Percentiles rank a stretch among this genome's conserved stretches.
These are phyloP conservation scores for Indri indri DNA, from an alignment of 2,113 vertebrate species.

Conservation along the genomic window DNA sequence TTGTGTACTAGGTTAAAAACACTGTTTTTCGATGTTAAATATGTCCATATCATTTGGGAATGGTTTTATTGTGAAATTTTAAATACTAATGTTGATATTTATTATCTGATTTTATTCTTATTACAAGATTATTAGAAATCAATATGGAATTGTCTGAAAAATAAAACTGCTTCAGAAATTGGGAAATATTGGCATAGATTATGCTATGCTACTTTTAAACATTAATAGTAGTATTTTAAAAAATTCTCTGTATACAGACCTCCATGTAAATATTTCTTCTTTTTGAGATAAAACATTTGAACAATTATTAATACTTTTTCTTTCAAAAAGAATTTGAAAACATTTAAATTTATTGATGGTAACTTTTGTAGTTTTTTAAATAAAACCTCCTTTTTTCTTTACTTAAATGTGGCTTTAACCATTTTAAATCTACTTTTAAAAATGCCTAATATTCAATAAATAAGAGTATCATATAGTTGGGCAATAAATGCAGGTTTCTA, in stretches of 20 bases:
- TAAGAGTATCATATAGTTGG: background rate
- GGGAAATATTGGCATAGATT: background rate
- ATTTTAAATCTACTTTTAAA: constrained; percentile 1
- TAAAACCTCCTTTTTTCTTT: background rate
- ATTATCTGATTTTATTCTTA: constrained; percentile 20
- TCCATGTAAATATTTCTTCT: background rate
- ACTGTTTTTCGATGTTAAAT: constrained; percentile 20
- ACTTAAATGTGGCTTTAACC: background rate
- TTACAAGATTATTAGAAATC: constrained; percentile 14
- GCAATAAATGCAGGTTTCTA: background rate
- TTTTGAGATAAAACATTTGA: constrained; percentile 13
- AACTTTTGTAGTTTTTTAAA: background rate
- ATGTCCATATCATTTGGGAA: background rate
- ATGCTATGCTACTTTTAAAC: background rate
- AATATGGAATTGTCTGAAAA: constrained; percentile 23
- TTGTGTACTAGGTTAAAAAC: background rate
- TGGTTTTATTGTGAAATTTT: constrained; percentile 12
- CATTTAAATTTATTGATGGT: background rate
- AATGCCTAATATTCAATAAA: background rate
- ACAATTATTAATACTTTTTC: background rate
- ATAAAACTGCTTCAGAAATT: constrained; percentile 20
- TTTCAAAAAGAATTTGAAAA: constrained; percentile 4
- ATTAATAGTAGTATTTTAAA: background rate
- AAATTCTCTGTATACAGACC: background rate
- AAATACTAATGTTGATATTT: background rate